Evolutionary conservation across 2,113 vertebrate species (phyloP).

Genomic region (Stigmatopora argus): DNA sequence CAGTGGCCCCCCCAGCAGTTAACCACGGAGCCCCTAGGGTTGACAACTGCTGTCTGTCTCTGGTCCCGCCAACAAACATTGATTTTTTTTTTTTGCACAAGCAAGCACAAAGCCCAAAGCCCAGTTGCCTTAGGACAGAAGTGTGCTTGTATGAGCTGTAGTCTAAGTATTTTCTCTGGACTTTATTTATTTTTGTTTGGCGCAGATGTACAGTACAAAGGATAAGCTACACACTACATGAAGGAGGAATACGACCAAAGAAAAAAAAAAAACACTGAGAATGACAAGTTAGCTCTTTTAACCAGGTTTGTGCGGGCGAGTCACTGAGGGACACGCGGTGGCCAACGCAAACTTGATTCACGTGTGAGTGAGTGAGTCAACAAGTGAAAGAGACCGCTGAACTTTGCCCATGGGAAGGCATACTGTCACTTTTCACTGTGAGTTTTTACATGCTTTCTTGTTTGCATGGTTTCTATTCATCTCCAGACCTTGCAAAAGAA

Average conservation of each 20-base stretch:
- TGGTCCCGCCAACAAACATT: constrained; percentile 29
- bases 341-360: constrained; percentile 6
- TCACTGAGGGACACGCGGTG: constrained; percentile 39
- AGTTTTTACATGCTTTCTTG: constrained; percentile 70
- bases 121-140: constrained; percentile 69
- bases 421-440: constrained; percentile 71
- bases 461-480: constrained; percentile 66
- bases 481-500: constrained; percentile 35
- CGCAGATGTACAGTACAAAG: constrained; percentile 36
- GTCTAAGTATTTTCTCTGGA: constrained; percentile 61
- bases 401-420: constrained; percentile 57
- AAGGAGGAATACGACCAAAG: constrained; percentile 74
- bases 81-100: constrained; percentile 39
- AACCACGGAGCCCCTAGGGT: constrained; percentile 61
- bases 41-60: constrained; percentile 26
- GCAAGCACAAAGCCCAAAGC: constrained; percentile 47
- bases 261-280: constrained; percentile 48
- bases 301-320: constrained; percentile 37
- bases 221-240: constrained; percentile 34
- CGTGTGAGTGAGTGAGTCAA: constrained; percentile 13
- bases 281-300: constrained; percentile 31
- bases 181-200: constrained; percentile 64
- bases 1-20: constrained; percentile 80
- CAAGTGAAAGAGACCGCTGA: constrained; percentile 46
- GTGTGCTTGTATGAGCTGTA: constrained; percentile 55